These are phyloP conservation scores for Orientallactaga sibirica DNA, from an alignment of 2,797 vertebrate genomes.

Conservation along the genomic window DNA sequence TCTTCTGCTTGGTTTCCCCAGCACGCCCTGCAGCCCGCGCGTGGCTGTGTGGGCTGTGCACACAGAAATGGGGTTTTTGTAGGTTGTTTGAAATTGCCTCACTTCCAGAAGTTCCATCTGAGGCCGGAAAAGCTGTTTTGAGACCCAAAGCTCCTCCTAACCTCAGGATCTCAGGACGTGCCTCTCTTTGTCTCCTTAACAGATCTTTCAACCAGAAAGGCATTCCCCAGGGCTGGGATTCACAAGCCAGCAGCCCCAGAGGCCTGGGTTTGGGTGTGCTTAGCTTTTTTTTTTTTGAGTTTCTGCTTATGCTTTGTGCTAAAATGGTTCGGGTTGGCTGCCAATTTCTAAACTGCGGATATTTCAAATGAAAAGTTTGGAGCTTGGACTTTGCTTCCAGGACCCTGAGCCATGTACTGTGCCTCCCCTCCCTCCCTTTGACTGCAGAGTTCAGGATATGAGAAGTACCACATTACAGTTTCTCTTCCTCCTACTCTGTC, in stretches of 20 bases:
- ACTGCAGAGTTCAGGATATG: not conserved
- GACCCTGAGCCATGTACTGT: not conserved
- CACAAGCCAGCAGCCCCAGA: not conserved
- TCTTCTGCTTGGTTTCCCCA: not conserved
- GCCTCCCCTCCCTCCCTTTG: not conserved
- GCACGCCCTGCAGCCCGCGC: fast-evolving
- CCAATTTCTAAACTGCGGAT: not conserved
- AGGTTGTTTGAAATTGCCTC: not conserved
- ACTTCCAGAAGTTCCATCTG: not conserved
- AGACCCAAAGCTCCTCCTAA: not conserved
- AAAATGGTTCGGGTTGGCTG: not conserved
- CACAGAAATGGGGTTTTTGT: not conserved
- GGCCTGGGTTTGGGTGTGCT: not conserved
- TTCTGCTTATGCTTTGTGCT: not conserved
- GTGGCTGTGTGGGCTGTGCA: fast-evolving
- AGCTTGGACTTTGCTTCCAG: not conserved
- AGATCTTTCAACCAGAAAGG: conserved; percentile 31
- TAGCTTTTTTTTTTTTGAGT: not conserved
- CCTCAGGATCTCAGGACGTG: not conserved
- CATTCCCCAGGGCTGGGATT: not conserved
- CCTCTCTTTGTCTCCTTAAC: not conserved
- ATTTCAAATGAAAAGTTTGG: not conserved
- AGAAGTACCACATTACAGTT: not conserved
- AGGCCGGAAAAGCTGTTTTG: not conserved
- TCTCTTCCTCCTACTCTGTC: not conserved